Conservation (phyloP, 2,888 invertebrate genomes). For the Dermolepida albohirtum region DNA sequence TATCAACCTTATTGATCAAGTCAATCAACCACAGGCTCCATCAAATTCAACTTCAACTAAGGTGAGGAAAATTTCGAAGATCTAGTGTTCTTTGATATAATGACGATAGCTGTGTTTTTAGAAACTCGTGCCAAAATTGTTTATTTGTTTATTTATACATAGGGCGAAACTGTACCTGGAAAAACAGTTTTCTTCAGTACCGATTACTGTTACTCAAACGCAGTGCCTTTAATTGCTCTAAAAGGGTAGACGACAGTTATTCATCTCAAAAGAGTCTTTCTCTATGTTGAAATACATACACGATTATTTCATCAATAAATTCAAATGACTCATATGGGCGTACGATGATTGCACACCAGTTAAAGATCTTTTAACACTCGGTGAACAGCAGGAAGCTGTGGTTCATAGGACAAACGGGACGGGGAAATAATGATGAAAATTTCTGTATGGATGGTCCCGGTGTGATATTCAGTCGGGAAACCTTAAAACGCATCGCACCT, state of each 20-base stretch:
- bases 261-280: slow-evolving; percentile 99
- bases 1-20: no score
- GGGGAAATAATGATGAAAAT: slow-evolving; percentile 92
- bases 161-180: slow-evolving; percentile 93
- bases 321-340: slow-evolving; percentile 96
- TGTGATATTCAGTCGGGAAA: slow-evolving; percentile 90
- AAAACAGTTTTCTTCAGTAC: slow-evolving; percentile 92
- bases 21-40: no score
- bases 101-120: slow-evolving; percentile 96
- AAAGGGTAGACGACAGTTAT: slow-evolving; percentile 95
- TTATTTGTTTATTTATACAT: slow-evolving; percentile 92
- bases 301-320: slow-evolving; percentile 70
- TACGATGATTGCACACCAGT: slow-evolving; percentile 93
- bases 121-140: slow-evolving; percentile 90
- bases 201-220: slow-evolving; percentile 73
- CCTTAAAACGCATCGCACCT: slow-evolving; percentile 86
- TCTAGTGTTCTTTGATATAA: slow-evolving; percentile 91
- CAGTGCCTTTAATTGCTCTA: slow-evolving; percentile 85
- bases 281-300: slow-evolving; percentile 96
- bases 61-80: slow-evolving; percentile 43
- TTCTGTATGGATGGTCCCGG: slow-evolving; percentile 99
- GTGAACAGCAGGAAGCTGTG: slow-evolving; percentile 89
- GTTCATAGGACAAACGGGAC: slow-evolving; percentile 83
- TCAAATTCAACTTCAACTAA: no score
- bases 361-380: slow-evolving; percentile 86